These are phyloP conservation scores for Acanthisitta chloris DNA, from an alignment of 2,113 vertebrate species.

Conservation along the genomic window DNA sequence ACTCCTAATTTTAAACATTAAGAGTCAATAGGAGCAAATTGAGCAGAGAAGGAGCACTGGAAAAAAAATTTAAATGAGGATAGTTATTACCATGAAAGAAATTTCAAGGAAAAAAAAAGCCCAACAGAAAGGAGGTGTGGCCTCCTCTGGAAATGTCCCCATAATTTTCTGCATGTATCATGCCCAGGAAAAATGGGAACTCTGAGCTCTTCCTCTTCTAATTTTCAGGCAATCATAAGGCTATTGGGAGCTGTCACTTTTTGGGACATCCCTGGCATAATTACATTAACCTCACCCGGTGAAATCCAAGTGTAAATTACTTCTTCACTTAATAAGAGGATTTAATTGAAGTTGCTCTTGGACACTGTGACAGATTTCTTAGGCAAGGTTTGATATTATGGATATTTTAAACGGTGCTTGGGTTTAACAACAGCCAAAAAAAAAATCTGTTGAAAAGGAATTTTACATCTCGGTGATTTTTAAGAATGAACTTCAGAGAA, in stretches of 20 bases:
- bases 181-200: background rate
- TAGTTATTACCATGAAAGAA: background rate
- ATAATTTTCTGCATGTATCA: background rate
- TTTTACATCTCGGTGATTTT: conserved; percentile 27
- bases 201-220: background rate
- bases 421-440: background rate
- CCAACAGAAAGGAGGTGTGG: background rate
- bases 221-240: conserved; percentile 37
- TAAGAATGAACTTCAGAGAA: conserved; percentile 44
- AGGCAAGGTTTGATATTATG: background rate
- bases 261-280: conserved; percentile 25
- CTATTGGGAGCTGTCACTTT: conserved; percentile 16
- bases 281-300: conserved; percentile 41
- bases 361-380: background rate
- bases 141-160: background rate
- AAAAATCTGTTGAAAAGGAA: background rate
- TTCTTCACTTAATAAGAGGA: conserved; percentile 28
- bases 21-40: conserved; percentile 39
- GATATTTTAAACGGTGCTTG: background rate
- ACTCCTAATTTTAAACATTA: conserved; percentile 55
- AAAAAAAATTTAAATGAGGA: background rate
- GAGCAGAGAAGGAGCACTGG: background rate
- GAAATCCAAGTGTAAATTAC: conserved; percentile 44
- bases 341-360: conserved; percentile 37
- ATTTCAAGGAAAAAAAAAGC: background rate